Evolutionary conservation across 2,888 invertebrate species (phyloP), one percentile per base, ranked within the genome.

Genomic region (Zygogramma bicolorata): DNA sequence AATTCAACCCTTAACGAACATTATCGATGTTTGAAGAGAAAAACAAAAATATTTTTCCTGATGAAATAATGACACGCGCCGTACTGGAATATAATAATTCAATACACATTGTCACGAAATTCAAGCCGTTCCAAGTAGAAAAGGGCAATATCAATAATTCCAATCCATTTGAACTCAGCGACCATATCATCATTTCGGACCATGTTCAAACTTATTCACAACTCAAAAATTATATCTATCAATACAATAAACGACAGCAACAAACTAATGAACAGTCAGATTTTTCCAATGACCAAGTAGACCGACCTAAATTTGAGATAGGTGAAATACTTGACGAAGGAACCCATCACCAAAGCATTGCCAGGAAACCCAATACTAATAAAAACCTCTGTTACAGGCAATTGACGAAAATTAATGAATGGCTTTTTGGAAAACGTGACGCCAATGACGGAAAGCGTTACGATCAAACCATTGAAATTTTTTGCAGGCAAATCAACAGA

Each of bases 1-100:
- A 75, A 75, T 65, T 79, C 77, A n/a, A 79, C 75, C 1, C 68
- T 78, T 3, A 68, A 73, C 15, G 78, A 78, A 77, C 29, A 61
- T n/a, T 65, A 66, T 29, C 0, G 71, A 15, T 31, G 31, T 31
- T 31, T 53, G 62, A 40, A 40, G 40, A 25, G 13, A 27, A 58
- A 25, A n/a, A 8, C n/a, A 25, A 58, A 15, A 10, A 10, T 18
- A 31, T 15, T 42, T 22, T 20, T 10, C 38, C 63, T 22, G 40
- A 62, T 3, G 40, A 65, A n/a, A 15, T 53, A 10, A 38, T 65
- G 29, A 65, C 53, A 57, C 57, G 57, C 13, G 40, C 65, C 10
- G 29, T 65, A 6, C 34, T 65, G 10, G 53, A 25, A 49, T 68
- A 61, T 60, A 68, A 68, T 27, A 60, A 60, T 13, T 68, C 61